Evolutionary conservation across 2,888 invertebrate genomes (phyloP), one percentile per base, ranked within the genome.

Genomic region (Apocheima hispidaria): DNA sequence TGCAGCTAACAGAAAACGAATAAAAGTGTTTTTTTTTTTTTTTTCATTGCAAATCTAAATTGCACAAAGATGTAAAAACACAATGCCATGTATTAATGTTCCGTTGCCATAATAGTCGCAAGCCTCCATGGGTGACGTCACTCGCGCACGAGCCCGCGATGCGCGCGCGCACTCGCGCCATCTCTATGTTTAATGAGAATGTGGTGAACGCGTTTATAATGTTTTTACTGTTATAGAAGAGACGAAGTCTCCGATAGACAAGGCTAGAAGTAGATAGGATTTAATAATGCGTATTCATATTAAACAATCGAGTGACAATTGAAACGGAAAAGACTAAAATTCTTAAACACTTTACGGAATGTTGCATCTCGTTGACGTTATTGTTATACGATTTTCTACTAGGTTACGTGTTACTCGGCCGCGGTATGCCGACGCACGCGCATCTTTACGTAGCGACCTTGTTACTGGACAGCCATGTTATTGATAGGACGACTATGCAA

Each of bases 301-400:
- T 88, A 86, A 83, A 85, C 81, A 86, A 88, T 83, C 79, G 86
- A 87, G 86, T 90, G 90, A 90, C 86, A 87, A 88, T 82, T 89
- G 92, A 84, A 92, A 92, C 92, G 88, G 88, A 92, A 81, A 92
- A 92, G 92, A 92, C 92, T 92, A 87, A 92, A 60, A 92, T 88
- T 88, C 90, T 87, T 86, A 86, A 80, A 86, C 84, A 85, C 81
- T 88, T 86, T 89, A 89, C 87, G 87, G 85, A 87, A 88, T 92
- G 88, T 90, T 91, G 87, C 88, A 88, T 81, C 87, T 82, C 83
- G 87, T 88, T 89, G 83, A 85, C 76, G 84, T 89, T 88, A 81
- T 86, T 85, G 83, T 83, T 90, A 86, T 85, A 87, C 83, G 79
- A 80, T 84, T 84, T 86, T 82, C 82, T 85, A 83, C 79, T 83